Evolutionary conservation across 2,113 vertebrate species (phyloP), one percentile per base, ranked within the genome.

Genomic region (Saimiri boliviensis): DNA sequence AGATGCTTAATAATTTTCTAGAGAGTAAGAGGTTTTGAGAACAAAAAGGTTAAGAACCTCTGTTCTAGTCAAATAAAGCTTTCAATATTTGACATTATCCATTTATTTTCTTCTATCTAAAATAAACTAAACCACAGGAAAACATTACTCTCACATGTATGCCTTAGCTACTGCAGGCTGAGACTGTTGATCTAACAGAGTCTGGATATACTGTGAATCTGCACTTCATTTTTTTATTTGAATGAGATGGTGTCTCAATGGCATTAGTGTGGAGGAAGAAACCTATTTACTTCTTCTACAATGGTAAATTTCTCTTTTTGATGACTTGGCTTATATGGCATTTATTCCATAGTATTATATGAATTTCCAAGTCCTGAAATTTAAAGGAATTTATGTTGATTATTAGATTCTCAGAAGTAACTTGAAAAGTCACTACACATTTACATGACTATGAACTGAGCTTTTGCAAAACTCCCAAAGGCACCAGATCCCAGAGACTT

Each of bases 401-500:
- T 97, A 66, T 96, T 71, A 76, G 54, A 71, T 8, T 81, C 86
- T 96, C 73, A 95, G 63, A 94, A 84, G 45, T 63, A 93, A 98
- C 89, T 92, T 89, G 95, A 97, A 96, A 97, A 94, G 74, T 95
- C 79, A 86, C 86, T 87, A 91, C 37, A 66, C 84, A 97, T 97
- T 98, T 97, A 81, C 83, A 87, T 96, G 83, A 95, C 93, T 92
- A 82, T 94, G 93, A 92, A 94, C 91, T 56, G 30, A 95, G 86
- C 54, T 94, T 97, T 97, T 35, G 71, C 74, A 87, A 96, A 97
- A 83, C 66, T 91, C 92, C 80, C 63, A 71, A 81, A 96, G 85
- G 89, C 25, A 66, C 74, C 80, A 93, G 80, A 84, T 96, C 40
- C 74, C 45, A 37, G 45, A 54, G 71, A 93, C 70, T 93, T 96